Evolutionary conservation across 37 sponge, comb jelly and placozoan species (phyloP), one percentile per base, ranked within the genome.

Genomic region (Axinella damicornis): DNA sequence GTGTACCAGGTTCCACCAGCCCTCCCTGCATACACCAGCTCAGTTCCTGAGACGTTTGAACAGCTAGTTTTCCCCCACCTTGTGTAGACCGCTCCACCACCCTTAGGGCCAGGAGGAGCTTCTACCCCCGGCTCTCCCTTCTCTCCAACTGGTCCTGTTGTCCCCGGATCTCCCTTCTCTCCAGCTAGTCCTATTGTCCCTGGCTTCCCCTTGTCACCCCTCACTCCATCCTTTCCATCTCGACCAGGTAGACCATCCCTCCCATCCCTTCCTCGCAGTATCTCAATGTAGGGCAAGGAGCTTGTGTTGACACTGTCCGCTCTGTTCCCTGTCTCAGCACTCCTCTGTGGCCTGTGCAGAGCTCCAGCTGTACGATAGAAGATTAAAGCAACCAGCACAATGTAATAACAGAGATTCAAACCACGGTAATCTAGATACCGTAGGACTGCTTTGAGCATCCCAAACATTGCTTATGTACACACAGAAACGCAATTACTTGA

Each of bases 41-140:
- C 5, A 11, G 77, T 58, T 28, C 77, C 53, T 32, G 59, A 15
- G 53, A n/a, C 27, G 36, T 21, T 58, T 58, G 77, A 62, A 79
- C 81, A 80, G 53, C 53, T 28, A 19, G 56, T 46, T 27, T 27
- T 67, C 56, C 81, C 81, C 81, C 81, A 80, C 67, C 81, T 34
- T 1, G 56, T 68, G 69, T 68, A 80, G 22, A 55, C 41, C 25
- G 16, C 80, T 79, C 80, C 80, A 13, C 80, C 80, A 58, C 62
- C n/a, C 2, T 5, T 33, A 11, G 77, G 62, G 4, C 77, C 77
- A n/a, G 36, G 62, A 15, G 77, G 77, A 27, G 55, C 74, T 30
- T 0, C 30, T 69, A 27, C 28, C 13, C 37, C 53, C 16, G 13
- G 57, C 1, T 25, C 18, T 77, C 78, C 78, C 34, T 55, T 31